Base-by-base conservation (phyloP, 2,113 vertebrate genomes). In the Misgurnus mizolepis region DNA sequence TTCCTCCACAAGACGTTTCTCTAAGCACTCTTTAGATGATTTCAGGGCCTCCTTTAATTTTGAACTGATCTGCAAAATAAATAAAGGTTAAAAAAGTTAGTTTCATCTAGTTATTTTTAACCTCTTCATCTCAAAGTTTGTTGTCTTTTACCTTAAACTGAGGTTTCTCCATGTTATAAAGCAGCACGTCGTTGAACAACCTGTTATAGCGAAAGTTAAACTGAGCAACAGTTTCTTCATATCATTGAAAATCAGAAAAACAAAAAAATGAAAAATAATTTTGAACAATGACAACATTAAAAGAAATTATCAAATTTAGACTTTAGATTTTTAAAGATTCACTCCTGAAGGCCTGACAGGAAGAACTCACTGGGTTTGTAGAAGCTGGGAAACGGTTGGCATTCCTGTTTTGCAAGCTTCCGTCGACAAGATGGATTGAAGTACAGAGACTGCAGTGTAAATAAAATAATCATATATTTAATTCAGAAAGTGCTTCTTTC, bases 341-440 rank as follows among this genome's bases (percentile, higher is more conserved):
- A 49, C 58, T 8, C 1, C n/a, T 60, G 71, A 6, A 78, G 27
- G 34, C 6, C 5, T 62, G 11, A 5, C n/a, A 17, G 7, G 3
- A 7, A 34, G 17, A 76, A 88, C 98, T 97, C 93, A 99, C 98
- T 95, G 94, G 79, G 95, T 96, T 89, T 97, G 95, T 80, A 99
- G 90, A 88, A 99, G 95, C 86, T 94, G 93, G 66, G 93, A 89
- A 83, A 96, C 89, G 9, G 95, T 92, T 18, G 97, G 98, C 95
- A 98, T 95, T 79, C 95, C 94, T 12, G 92, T 94, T 93, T 98
- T 99, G 91, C 95, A 94, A 84, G 97, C 96, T 80, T 98, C 98
- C 79, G 94, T 91, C 84, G 97, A 97, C 91, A 99, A 91, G 87
- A 98, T 95, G 89, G 95, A 98, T 93, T 96, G 95, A 90, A 99